Conservation (phyloP, 2,113 vertebrate species). For the Australoheros scitulus region DNA sequence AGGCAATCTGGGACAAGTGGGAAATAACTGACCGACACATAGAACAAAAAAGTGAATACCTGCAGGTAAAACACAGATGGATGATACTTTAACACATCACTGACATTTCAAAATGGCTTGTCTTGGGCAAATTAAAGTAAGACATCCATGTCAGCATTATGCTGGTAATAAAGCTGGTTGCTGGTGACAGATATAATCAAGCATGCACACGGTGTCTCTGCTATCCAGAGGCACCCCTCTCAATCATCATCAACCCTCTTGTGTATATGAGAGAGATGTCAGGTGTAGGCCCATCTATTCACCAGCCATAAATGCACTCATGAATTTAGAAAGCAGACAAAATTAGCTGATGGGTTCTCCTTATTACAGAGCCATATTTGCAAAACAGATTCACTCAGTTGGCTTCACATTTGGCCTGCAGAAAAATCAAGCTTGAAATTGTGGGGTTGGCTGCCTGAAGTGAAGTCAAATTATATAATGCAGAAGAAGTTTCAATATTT, state of each 20-base stretch:
- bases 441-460: background rate
- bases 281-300: background rate
- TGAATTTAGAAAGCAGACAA: conserved; percentile 10
- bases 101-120: conserved; percentile 1
- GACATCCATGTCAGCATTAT: background rate
- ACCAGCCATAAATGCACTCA: background rate
- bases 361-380: conserved; percentile 26
- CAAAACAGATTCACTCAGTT: conserved; percentile 19
- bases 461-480: background rate
- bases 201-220: background rate
- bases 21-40: background rate
- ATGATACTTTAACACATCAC: background rate
- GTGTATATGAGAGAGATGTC: conserved; percentile 23
- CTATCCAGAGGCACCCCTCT: conserved; percentile 13
- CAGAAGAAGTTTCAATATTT: background rate
- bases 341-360: conserved; percentile 40
- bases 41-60: background rate
- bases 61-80: background rate
- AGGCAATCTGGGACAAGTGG: background rate
- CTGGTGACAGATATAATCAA: conserved; percentile 25
- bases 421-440: conserved; percentile 18
- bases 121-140: background rate
- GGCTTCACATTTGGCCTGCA: conserved; percentile 10
- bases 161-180: conserved; percentile 14
- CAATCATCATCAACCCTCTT: conserved; percentile 37